Base-by-base conservation (phyloP, 2,888 invertebrate genomes). In the Synergus umbraculus region DNA sequence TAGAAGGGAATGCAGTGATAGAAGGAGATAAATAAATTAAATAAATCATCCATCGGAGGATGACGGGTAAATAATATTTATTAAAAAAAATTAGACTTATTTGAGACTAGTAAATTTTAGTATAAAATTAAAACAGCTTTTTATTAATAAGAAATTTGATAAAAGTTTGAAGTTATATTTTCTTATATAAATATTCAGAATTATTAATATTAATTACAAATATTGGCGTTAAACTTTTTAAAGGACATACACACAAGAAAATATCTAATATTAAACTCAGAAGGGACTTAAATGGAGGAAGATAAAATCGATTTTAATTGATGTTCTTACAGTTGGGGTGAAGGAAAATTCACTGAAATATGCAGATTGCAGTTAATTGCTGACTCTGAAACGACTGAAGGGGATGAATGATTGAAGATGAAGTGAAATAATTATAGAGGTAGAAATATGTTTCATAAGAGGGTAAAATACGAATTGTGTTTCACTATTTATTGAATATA, bases 281-380 rank as follows among this genome's bases (percentile, higher is more conserved):
- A 5, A 10, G n/a, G 29, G 37, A 41, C n/a, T 58, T 73, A n/a
- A 58, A 73, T 58, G 49, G 37, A 15, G 9, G 15, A 54, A 58
- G 46, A 37, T 73, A 73, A 73, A 73, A 73, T 73, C 73, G 73
- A 73, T 73, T 29, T 73, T 49, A 58, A 44, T 54, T 49, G 67
- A 63, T 15, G 63, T 64, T 43, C 44, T 13, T 66, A 43, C 12
- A 46, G 63, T 18, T 13, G 69, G 22, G 44, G 78, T 69, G 43
- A 43, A 69, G 49, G 67, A 46, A 79, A 64, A 80, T 73, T 54
- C 60, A 49, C 67, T 54, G 58, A 78, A 80, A 76, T 81, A 78
- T 76, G 66, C 46, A 80, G 22, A 63, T 65, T 44, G 54, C 73
- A 73, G 73, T 73, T 58, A 73, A 73, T 73, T 67, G 67, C 43